Conservation (phyloP, 2,888 invertebrate genomes). For the Oscheius myriophilus region DNA sequence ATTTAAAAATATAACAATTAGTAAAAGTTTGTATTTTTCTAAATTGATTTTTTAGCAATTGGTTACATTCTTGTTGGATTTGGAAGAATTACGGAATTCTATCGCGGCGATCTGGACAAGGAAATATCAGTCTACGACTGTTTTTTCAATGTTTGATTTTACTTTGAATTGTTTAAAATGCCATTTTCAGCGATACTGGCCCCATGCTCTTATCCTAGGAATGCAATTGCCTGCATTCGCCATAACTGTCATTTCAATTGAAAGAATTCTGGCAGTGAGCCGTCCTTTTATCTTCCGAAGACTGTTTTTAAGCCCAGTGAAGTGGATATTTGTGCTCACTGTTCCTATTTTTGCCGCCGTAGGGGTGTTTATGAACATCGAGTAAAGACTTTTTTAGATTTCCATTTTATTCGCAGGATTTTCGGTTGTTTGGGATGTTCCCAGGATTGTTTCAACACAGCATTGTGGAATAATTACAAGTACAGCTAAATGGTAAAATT, state of each 20-base stretch:
- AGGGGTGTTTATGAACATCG: neutral
- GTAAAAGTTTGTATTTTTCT: neutral
- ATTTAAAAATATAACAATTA: too few relatives aligned
- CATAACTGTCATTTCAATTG: slow-evolving; percentile 53
- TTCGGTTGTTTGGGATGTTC: neutral
- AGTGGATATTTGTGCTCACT: slow-evolving; percentile 27
- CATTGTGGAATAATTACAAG: slow-evolving; percentile 27
- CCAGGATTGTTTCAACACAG: neutral
- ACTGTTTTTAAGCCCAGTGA: slow-evolving; percentile 38
- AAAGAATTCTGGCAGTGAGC: slow-evolving; percentile 49
- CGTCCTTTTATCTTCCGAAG: slow-evolving; percentile 48
- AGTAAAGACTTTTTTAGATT: slow-evolving; percentile 1
- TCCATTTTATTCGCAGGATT: slow-evolving; percentile 8
- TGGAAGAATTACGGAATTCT: slow-evolving; percentile 36
- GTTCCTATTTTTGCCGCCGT: slow-evolving; percentile 28
- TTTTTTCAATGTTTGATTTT: slow-evolving; percentile 38
- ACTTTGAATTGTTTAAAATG: neutral
- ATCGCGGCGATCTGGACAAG: slow-evolving; percentile 32
- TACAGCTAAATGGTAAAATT: slow-evolving; percentile 24
- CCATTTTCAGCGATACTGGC: slow-evolving; percentile 57
- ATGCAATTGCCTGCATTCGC: slow-evolving; percentile 59
- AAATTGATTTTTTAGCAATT: slow-evolving; percentile 32
- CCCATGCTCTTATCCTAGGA: slow-evolving; percentile 53
- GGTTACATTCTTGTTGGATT: slow-evolving; percentile 41
- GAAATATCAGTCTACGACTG: slow-evolving; percentile 46